These are phyloP conservation scores for Psilopogon haemacephalus DNA, from an alignment of 2,113 vertebrate genomes.

Conservation along the genomic window DNA sequence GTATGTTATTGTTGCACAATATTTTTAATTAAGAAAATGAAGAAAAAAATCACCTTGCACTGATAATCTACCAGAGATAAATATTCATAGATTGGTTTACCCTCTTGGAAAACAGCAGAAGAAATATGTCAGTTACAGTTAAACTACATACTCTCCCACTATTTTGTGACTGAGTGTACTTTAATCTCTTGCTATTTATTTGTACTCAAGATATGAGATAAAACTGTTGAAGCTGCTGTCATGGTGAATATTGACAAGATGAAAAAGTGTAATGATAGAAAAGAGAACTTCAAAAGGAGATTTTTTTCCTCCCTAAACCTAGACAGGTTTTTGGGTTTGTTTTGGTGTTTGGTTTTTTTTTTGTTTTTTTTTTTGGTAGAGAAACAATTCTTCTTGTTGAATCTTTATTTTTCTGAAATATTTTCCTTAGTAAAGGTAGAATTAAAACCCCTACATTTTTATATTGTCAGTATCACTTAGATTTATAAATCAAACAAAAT, in stretches of 20 bases:
- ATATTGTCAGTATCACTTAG: neutral
- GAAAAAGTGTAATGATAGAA: slow-evolving; percentile 8
- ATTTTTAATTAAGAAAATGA: neutral
- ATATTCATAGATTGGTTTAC: slow-evolving; percentile 46
- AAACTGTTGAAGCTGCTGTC: slow-evolving; percentile 49
- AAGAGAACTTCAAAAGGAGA: neutral
- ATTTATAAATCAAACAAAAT: neutral
- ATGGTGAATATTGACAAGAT: slow-evolving; percentile 46
- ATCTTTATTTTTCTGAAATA: neutral
- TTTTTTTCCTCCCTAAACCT: neutral
- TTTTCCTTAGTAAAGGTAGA: neutral
- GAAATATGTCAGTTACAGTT: slow-evolving; percentile 54
- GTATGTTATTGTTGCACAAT: neutral
- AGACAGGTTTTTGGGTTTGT: too few relatives aligned
- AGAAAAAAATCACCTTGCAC: neutral
- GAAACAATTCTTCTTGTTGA: neutral
- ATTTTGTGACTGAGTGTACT: slow-evolving; percentile 49
- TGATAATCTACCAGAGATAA: neutral
- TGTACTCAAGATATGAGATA: slow-evolving; percentile 33
- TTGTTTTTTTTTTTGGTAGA: neutral
- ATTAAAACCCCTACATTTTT: neutral
- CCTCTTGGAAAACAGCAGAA: slow-evolving; percentile 47
- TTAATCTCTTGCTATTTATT: slow-evolving; percentile 62
- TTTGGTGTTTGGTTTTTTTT: too few relatives aligned
- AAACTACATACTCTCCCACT: slow-evolving; percentile 53